phyloP scores from a whole-genome alignment of 1,140 invertebrate species.

The Orchestia grillus region DNA sequence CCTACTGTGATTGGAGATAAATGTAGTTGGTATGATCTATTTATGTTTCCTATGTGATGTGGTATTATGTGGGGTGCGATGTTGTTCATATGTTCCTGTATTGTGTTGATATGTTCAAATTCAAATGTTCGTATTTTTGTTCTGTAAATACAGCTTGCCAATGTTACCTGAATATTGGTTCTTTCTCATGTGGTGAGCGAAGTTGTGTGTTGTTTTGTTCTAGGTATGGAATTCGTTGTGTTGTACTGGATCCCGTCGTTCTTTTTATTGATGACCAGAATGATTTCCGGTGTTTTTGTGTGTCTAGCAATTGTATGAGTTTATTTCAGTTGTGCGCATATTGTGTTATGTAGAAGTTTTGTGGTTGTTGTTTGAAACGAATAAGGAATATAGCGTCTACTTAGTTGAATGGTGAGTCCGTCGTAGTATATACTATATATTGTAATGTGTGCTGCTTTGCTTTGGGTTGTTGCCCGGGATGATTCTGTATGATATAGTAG shows the following conservation, averaged over 20 bases:
- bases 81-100: background rate
- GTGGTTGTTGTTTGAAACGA: background rate
- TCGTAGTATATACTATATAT: background rate
- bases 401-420: background rate
- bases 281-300: background rate
- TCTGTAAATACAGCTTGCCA: background rate
- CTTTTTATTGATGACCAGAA: background rate
- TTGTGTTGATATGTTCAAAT: background rate
- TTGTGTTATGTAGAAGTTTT: background rate
- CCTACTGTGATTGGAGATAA: background rate
- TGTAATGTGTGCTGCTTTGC: background rate
- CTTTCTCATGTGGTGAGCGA: background rate
- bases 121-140: background rate
- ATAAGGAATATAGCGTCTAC: background rate
- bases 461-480: background rate
- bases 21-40: background rate
- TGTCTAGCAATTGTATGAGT: background rate
- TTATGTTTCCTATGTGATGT: background rate
- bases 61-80: background rate
- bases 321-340: background rate
- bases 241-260: background rate
- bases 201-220: background rate
- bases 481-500: background rate
- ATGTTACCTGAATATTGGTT: background rate
- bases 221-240: background rate